A percentile compares a stretch with the other conserved stretches of the same genome.
phyloP scores from a whole-genome alignment of 2,113 vertebrate species.

The Strix aluco region DNA sequence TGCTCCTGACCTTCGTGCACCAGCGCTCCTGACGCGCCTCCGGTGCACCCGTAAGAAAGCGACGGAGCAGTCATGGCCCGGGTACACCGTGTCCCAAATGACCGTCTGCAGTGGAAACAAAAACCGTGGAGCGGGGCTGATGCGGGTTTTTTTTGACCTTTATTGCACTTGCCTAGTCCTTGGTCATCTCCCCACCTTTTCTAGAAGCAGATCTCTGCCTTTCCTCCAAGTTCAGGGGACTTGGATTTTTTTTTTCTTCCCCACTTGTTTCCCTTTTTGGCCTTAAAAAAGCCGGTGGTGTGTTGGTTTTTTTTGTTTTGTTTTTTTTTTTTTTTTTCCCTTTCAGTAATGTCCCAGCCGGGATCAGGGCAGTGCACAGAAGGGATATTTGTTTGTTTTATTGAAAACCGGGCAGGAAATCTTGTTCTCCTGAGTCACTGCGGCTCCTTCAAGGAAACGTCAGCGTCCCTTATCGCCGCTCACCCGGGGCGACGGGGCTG shows the following conservation, averaged over 20 bases:
- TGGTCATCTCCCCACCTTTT: background rate
- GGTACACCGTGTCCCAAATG: background rate
- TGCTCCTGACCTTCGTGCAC: background rate
- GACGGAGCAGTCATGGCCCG: background rate
- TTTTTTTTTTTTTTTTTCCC: background rate
- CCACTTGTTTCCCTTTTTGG: background rate
- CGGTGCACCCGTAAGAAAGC: background rate
- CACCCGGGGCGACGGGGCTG: background rate
- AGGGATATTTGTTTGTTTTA: slow-evolving; percentile 68
- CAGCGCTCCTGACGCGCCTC: background rate
- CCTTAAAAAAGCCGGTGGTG: slow-evolving; percentile 14
- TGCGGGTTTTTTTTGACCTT: background rate
- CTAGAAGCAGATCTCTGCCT: background rate
- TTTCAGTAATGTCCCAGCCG: slow-evolving; percentile 50
- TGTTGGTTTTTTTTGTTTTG: background rate
- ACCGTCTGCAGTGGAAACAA: background rate
- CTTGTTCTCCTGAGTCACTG: slow-evolving; percentile 74
- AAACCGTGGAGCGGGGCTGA: background rate
- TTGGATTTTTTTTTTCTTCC: background rate
- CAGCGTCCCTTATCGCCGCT: slow-evolving; percentile 38
- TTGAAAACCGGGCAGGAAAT: slow-evolving; percentile 75
- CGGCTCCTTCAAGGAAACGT: slow-evolving; percentile 68
- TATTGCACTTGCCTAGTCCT: background rate
- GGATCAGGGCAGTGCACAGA: slow-evolving; percentile 22
- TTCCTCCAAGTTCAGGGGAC: slow-evolving; percentile 21